These are phyloP conservation scores for Homalodisca vitripennis DNA, from an alignment of 1,140 invertebrate genomes.

Conservation along the genomic window DNA sequence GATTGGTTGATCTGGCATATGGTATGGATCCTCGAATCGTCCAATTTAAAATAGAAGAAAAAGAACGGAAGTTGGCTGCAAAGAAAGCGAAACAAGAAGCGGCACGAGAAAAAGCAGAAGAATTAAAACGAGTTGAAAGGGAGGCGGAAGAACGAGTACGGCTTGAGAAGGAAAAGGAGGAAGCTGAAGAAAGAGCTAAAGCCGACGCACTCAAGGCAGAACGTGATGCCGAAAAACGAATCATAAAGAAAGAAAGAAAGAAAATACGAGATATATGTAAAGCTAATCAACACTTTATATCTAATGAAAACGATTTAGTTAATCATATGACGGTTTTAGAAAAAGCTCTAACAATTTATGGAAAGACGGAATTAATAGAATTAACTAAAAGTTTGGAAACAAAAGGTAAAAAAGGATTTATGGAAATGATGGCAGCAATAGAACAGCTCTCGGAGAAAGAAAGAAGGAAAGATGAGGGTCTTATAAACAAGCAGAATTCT, in stretches of 20 bases:
- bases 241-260: slow-evolving; percentile 84
- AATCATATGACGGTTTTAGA: slow-evolving; percentile 87
- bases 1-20: slow-evolving; percentile 91
- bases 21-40: slow-evolving; percentile 89
- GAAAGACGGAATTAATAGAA: slow-evolving; percentile 58
- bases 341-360: slow-evolving; percentile 82
- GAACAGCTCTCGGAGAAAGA: slow-evolving; percentile 77
- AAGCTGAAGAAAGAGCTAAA: slow-evolving; percentile 75
- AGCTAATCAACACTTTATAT: slow-evolving; percentile 82
- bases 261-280: slow-evolving; percentile 81
- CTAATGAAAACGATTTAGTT: slow-evolving; percentile 70
- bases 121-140: slow-evolving; percentile 70
- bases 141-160: slow-evolving; percentile 66
- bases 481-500: slow-evolving; percentile 49
- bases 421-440: slow-evolving; percentile 50
- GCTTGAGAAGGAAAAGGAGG: slow-evolving; percentile 77
- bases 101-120: slow-evolving; percentile 74
- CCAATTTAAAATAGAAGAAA: slow-evolving; percentile 92
- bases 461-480: slow-evolving; percentile 56
- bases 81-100: slow-evolving; percentile 92
- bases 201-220: slow-evolving; percentile 83
- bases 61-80: slow-evolving; percentile 82
- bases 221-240: slow-evolving; percentile 78
- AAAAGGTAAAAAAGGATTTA: slow-evolving; percentile 63
- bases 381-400: slow-evolving; percentile 69